A percentile compares a stretch with the other conserved stretches of the same genome.
These are phyloP conservation scores for Trichosurus vulpecula DNA, from an alignment of 2,797 vertebrate species.

Conservation along the genomic window DNA sequence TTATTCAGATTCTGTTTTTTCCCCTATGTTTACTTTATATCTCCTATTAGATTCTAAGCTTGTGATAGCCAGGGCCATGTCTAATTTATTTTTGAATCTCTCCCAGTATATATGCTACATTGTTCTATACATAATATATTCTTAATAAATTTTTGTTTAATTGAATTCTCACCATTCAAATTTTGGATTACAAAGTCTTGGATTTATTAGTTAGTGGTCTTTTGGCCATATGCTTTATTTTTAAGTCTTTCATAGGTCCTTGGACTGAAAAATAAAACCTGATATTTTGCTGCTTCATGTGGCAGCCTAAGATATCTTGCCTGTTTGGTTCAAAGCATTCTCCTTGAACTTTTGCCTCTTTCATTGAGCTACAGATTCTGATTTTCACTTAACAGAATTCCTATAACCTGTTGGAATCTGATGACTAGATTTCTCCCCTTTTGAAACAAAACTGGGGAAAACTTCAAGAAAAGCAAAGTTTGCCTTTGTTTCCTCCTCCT, in stretches of 20 bases:
- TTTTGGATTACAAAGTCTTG: not conserved
- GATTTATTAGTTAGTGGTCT: not conserved
- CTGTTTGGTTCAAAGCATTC: not conserved
- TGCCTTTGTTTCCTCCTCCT: not conserved
- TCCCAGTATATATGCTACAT: not conserved
- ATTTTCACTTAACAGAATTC: not conserved
- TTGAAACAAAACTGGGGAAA: not conserved
- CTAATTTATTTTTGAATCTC: not conserved
- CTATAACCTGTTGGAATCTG: conserved; percentile 5
- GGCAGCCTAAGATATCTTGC: conserved; percentile 30
- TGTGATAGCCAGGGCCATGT: not conserved
- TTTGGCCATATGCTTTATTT: not conserved
- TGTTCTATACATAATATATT: not conserved
- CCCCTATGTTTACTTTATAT: not conserved
- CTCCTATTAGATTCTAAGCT: not conserved
- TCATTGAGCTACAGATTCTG: not conserved
- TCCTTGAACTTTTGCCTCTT: conserved; percentile 56
- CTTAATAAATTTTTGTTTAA: not conserved
- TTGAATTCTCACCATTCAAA: not conserved
- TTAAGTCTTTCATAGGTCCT: not conserved
- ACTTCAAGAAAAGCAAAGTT: not conserved
- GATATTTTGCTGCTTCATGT: not conserved
- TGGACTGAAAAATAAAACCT: conserved; percentile 1
- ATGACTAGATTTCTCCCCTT: not conserved
- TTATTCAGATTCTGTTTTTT: not conserved